These are phyloP conservation scores for Colletes latitarsis DNA, from an alignment of 1,140 invertebrate genomes.

Conservation along the genomic window DNA sequence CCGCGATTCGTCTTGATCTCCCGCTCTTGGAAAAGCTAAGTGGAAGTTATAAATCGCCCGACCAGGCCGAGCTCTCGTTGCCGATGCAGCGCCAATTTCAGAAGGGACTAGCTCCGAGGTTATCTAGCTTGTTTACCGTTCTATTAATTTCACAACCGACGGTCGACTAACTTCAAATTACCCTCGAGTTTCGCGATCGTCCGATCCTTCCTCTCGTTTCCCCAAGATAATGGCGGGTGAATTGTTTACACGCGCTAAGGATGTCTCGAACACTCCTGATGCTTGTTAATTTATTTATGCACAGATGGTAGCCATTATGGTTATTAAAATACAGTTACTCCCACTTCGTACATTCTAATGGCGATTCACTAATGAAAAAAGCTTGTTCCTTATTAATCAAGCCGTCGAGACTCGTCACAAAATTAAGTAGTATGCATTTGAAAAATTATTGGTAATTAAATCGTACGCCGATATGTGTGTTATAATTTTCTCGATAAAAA, in stretches of 20 bases:
- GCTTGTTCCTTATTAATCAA: too few relatives aligned
- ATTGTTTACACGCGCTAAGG: slow-evolving; percentile 1
- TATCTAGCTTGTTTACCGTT: slow-evolving; percentile 15
- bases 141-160: slow-evolving; percentile 32
- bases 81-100: slow-evolving; percentile 52
- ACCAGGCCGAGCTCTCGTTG: slow-evolving; percentile 21
- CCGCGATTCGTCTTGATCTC: slow-evolving; percentile 69
- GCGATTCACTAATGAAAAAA: too few relatives aligned
- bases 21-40: slow-evolving; percentile 57
- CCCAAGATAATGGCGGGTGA: slow-evolving; percentile 16
- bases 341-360: too few relatives aligned
- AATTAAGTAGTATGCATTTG: too few relatives aligned
- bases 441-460: too few relatives aligned
- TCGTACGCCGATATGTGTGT: too few relatives aligned
- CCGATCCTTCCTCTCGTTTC: slow-evolving; percentile 20
- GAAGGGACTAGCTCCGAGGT: not conserved
- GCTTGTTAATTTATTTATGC: too few relatives aligned
- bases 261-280: too few relatives aligned
- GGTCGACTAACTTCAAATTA: slow-evolving; percentile 11
- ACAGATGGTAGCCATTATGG: too few relatives aligned
- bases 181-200: slow-evolving; percentile 10
- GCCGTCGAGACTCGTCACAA: too few relatives aligned
- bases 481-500: too few relatives aligned
- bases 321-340: too few relatives aligned
- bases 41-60: slow-evolving; percentile 57